Evolutionary conservation across 2,888 invertebrate genomes (phyloP).

Genomic region (Plebejus anna): DNA sequence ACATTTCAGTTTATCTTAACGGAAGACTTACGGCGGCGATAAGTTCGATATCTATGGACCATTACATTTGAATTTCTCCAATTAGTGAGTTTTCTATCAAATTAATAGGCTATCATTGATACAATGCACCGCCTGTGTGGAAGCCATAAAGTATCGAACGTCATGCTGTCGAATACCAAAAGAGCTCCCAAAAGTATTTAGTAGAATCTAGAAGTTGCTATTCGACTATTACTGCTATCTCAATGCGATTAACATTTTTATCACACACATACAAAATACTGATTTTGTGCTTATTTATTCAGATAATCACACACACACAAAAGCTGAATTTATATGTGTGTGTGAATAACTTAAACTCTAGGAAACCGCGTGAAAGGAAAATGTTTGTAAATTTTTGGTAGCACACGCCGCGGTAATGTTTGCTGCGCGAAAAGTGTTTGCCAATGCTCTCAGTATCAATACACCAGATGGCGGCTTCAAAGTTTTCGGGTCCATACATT

Average conservation of each 20-base stretch:
- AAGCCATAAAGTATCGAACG: background rate
- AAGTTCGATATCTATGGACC: conserved; percentile 36
- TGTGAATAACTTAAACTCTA: no score
- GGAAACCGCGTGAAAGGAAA: background rate
- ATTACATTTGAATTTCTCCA: conserved; percentile 45
- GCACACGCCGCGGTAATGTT: background rate
- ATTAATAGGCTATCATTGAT: conserved; percentile 46
- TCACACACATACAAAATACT: no score
- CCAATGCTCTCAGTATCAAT: conserved; percentile 24
- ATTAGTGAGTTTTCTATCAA: conserved; percentile 48
- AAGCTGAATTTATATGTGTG: no score
- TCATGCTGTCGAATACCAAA: background rate
- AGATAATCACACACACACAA: no score
- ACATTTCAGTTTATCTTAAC: conserved; percentile 33
- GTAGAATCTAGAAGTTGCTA: background rate
- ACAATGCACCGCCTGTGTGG: conserved; percentile 39
- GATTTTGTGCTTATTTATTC: no score
- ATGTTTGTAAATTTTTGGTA: conserved; percentile 15
- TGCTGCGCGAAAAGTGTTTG: conserved; percentile 19
- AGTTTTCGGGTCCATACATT: conserved; percentile 4
- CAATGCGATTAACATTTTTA: no score
- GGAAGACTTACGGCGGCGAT: conserved; percentile 35
- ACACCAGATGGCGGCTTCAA: conserved; percentile 15
- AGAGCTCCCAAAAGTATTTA: background rate
- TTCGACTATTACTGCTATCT: no score